Evolutionary conservation across 1,140 invertebrate species (phyloP).

Genomic region (Leptinotarsa lineolata): DNA sequence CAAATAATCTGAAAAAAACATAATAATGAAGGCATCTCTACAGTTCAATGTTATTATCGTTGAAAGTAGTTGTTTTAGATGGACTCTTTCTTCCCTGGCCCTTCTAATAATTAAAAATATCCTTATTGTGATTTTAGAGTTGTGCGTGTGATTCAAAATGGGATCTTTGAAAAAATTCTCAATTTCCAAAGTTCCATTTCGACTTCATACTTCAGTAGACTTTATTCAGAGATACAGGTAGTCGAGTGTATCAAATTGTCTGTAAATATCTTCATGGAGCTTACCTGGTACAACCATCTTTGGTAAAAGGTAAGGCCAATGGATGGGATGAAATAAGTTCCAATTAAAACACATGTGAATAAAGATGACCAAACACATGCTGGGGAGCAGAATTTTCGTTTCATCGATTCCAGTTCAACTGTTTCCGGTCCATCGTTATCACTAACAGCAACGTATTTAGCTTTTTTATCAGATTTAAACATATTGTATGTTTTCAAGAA

Average conservation of each 20-base stretch:
- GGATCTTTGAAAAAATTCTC: too few species aligned
- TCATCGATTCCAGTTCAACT: conserved; percentile 46
- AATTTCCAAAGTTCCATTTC: too few species aligned
- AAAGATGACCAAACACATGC: conserved; percentile 51
- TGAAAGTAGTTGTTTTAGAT: too few species aligned
- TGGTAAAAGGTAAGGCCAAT: conserved; percentile 97
- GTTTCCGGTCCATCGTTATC: conserved; percentile 41
- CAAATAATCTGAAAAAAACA: not conserved
- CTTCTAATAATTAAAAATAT: too few species aligned
- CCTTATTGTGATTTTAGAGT: too few species aligned
- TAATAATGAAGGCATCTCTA: conserved; percentile 1
- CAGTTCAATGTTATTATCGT: too few species aligned
- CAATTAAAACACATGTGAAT: conserved; percentile 64
- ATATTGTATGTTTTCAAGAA: conserved; percentile 38
- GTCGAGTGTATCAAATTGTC: too few species aligned
- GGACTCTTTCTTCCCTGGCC: too few species aligned
- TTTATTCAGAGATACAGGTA: too few species aligned
- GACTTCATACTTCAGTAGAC: too few species aligned
- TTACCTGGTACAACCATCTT: conserved; percentile 86
- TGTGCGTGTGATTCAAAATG: too few species aligned
- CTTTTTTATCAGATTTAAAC: conserved; percentile 43
- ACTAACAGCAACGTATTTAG: conserved; percentile 47
- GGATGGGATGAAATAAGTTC: conserved; percentile 86
- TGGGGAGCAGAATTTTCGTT: conserved; percentile 44
- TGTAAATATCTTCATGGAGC: not conserved